Conservation (phyloP, 2,888 invertebrate genomes). For the Perizoma flavofasciatum region DNA sequence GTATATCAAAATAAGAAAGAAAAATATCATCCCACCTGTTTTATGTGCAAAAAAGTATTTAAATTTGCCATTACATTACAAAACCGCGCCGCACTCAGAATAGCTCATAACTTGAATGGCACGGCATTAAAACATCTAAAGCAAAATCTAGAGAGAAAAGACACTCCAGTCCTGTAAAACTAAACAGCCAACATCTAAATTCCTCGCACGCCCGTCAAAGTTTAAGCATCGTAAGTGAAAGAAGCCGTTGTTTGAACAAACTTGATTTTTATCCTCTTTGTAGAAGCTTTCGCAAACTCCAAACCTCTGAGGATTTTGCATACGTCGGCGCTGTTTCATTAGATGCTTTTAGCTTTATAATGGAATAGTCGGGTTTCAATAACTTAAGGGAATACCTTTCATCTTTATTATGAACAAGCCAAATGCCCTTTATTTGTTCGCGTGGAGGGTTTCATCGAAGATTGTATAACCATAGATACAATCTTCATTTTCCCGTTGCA, state of each 20-base stretch:
- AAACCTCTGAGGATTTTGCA: slow-evolving; percentile 26
- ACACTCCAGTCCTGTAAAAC: slow-evolving; percentile 2
- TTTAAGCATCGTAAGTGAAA: slow-evolving; percentile 33
- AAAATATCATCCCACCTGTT: too few species aligned
- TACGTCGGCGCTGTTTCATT: slow-evolving; percentile 7
- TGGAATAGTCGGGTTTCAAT: slow-evolving; percentile 19
- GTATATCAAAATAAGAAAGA: too few species aligned
- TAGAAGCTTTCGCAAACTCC: slow-evolving; percentile 31
- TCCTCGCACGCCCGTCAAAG: slow-evolving; percentile 26
- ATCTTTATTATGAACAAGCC: not conserved
- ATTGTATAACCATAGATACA: too few species aligned
- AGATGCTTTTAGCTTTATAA: slow-evolving; percentile 12
- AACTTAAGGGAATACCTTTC: not conserved
- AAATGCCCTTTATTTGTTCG: too few species aligned
- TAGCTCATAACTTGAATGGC: too few species aligned
- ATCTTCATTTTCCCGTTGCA: too few species aligned
- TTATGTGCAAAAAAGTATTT: too few species aligned
- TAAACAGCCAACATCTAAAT: slow-evolving; percentile 18
- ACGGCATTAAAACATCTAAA: too few species aligned
- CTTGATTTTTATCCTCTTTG: slow-evolving; percentile 34
- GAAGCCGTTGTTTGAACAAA: slow-evolving; percentile 30
- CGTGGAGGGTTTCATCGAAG: too few species aligned
- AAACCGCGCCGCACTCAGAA: too few species aligned
- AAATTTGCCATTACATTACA: too few species aligned
- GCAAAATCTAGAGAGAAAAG: too few species aligned